Evolutionary conservation across 2,888 invertebrate species (phyloP), one percentile per base, ranked within the genome.

Genomic region (Gisinianus flammeolus): DNA sequence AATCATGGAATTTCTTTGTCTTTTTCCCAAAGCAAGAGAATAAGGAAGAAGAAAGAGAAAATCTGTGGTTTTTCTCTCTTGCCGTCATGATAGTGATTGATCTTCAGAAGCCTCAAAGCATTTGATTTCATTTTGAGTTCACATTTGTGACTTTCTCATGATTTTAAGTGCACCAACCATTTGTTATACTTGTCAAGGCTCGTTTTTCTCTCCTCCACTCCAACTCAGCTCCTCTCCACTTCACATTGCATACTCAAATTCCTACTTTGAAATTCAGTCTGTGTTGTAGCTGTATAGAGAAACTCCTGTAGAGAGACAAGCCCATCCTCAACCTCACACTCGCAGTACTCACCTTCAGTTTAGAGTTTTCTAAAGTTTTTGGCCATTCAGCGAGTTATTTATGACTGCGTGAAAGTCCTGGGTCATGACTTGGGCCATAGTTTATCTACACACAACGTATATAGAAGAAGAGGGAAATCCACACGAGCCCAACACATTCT

Each of bases 121-220:
- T 71, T 71, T 71, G 71, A 35, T 71, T 71, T 56, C 71, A 71
- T 71, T 71, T 56, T 52, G 54, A 54, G 30, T 28, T 71, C 52
- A 30, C 71, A 70, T 35, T 71, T 71, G 71, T 71, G 71, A 71
- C 56, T 71, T 71, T 71, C 71, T 71, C 71, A 71, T 71, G 71
- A 71, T 71, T 71, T 70, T 71, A 71, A 71, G 71, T 71, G 71
- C 71, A 71, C 56, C n/a, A 52, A 71, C 56, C 71, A 71, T 71
- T 71, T 71, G 56, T 71, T 71, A 71, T 71, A 30, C 71, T 54
- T 71, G 71, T 71, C 71, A 71, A 35, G 56, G 30, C 26, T n/a
- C 22, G 6, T 22, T 58, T 58, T 22, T 58, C 56, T 56, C 56
- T 22, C n/a, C 19, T 56, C 56, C 16, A 16, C 56, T 56, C 58